Base-by-base conservation (phyloP, 2,113 vertebrate genomes). In the Tamias sibiricus region DNA sequence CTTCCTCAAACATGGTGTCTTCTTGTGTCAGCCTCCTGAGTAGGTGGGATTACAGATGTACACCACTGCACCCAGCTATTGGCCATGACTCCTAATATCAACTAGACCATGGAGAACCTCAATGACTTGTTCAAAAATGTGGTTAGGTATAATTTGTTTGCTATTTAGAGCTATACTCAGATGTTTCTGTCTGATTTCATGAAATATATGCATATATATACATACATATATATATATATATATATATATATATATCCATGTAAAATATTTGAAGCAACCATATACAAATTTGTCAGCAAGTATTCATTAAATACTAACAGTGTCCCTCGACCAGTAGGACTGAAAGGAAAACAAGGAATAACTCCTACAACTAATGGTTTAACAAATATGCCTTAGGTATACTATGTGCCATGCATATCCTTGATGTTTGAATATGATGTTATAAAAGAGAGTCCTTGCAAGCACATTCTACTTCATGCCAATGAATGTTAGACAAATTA, bases 381-480 rank as follows among this genome's bases (percentile, higher is more conserved):
- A 87, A 79, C 72, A 87, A 74, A 62, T 83, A 54, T 62, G 12
- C 80, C 17, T 76, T 42, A 1, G 30, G 8, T 85, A 37, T 32
- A 16, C 30, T 54, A 4, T 57, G 0, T 82, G 13, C 14, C 22
- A 35, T 47, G 9, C 16, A 20, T 62, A 40, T 49, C 20, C 28
- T 35, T 32, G 10, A 52, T 76, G 24, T 49, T 87, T 95, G 26
- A 83, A 37, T 91, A 68, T 49, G 32, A 6, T 49, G 19, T 66
- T 93, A 90, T 96, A 82, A 71, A 87, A 95, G 44, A 68, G 95
- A 91, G 7, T 72, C 35, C 24, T 92, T 22, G 10, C 20, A 87
- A 19, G 26, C 57, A 16, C 90, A 3, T 30, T 85, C 35, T 69
- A 11, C 6, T 47, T 9, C 35, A 30, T 66, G 3, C 49, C 74